Evolutionary conservation across 2,113 vertebrate species (phyloP), one percentile per base, ranked within the genome.

Genomic region (Dromas ardeola): DNA sequence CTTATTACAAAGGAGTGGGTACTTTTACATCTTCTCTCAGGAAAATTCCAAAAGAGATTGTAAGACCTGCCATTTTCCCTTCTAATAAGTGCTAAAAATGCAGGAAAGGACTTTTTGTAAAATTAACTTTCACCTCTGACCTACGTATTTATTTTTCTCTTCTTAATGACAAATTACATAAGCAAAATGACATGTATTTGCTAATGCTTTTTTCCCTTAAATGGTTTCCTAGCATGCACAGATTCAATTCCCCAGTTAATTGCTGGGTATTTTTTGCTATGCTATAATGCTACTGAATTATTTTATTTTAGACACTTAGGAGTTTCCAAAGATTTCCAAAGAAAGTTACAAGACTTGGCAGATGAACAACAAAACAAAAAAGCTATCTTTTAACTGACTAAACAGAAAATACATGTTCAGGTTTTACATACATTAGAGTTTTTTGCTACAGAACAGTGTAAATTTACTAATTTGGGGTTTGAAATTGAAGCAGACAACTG

Each of bases 121-220:
- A 90, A 90, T 40, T 86, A 52, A 59, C 63, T 86, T 92, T 86
- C 49, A 65, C 56, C 43, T 88, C 56, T 91, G 77, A 79, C 30
- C 16, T 81, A 43, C 25, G 25, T 72, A 61, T 52, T 93, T 89
- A 34, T 61, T 95, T 95, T 93, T 84, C 56, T 91, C 47, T 56
- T 81, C n/a, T 70, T 87, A 86, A 87, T 94, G 83, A 91, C 49
- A 89, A 95, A 84, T 94, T 79, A 49, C 69, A 79, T 49, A 84
- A 84, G 43, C 27, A 86, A 91, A 91, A 94, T 56, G 15, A 52
- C 42, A 49, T 69, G 32, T n/a, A 52, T 88, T 81, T 94, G 25
- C 67, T 88, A 55, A 78, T 59, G 11, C 6, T 59, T 77, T 92
- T 86, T 93, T 78, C 7, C 90, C 76, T 56, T 94, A 81, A 88